Evolutionary conservation across 2,888 invertebrate genomes (phyloP).

Genomic region (Lomographa bimaculata): DNA sequence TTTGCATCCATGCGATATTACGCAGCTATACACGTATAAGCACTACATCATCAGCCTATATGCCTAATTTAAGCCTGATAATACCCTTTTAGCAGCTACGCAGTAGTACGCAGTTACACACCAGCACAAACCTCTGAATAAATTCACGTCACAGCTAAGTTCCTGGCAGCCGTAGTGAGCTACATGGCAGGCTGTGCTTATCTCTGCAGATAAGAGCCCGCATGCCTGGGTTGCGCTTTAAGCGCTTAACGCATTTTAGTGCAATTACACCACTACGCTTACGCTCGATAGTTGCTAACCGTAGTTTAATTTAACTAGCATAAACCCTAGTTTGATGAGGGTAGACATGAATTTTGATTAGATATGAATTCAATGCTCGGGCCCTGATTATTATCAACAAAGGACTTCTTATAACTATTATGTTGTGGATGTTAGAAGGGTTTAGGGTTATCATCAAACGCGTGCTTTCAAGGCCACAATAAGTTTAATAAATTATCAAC

Average conservation of each 20-base stretch:
- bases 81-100: too few species aligned
- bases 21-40: too few species aligned
- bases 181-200: slow-evolving; percentile 8
- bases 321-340: slow-evolving; percentile 59
- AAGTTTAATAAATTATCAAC: not conserved
- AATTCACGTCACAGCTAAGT: slow-evolving; percentile 23
- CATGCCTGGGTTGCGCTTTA: slow-evolving; percentile 21
- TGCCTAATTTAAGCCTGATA: too few species aligned
- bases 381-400: slow-evolving; percentile 28
- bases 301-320: slow-evolving; percentile 58
- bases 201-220: slow-evolving; percentile 22
- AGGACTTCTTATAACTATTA: slow-evolving; percentile 19
- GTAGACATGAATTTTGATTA: slow-evolving; percentile 51
- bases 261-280: slow-evolving; percentile 7
- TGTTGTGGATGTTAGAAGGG: slow-evolving; percentile 16
- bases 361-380: slow-evolving; percentile 44
- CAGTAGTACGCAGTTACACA: too few species aligned
- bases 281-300: slow-evolving; percentile 1
- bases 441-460: slow-evolving; percentile 4
- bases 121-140: too few species aligned
- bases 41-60: too few species aligned
- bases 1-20: too few species aligned
- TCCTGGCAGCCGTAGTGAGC: slow-evolving; percentile 28
- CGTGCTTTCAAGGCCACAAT: not conserved
- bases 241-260: slow-evolving; percentile 20